Base-by-base conservation (phyloP, 2,797 vertebrate genomes). In the Natrix natrix region DNA sequence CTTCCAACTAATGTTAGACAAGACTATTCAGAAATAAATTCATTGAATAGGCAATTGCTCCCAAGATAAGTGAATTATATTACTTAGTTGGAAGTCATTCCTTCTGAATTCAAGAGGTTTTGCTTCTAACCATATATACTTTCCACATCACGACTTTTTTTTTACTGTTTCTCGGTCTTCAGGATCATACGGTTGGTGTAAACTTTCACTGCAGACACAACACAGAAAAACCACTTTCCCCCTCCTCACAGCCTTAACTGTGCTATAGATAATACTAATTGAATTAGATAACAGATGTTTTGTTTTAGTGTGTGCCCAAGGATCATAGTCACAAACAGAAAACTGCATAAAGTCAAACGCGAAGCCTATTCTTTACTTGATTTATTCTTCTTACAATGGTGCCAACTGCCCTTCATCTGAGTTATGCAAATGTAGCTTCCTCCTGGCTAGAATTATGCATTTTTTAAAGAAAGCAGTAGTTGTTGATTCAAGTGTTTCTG, bases 291-390 rank as follows among this genome's bases (percentile, higher is more conserved):
- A 5, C 0, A 88, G 16, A 0, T 20, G 2, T 89, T 89, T 92
- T 94, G 78, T 1, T 93, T 93, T 93, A 48, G 0, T 89, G 4
- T 89, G 0, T 87, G 8, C 0, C 89, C 4, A 66, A 10, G 37
- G 26, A 93, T 94, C 24, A 88, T 69, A 83, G 92, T 90, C 69
- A 24, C 8, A 91, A 24, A 83, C 0, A 69, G 61, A 93, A 95
- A 90, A 43, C 7, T 78, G 87, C 0, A 93, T 92, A 95, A 87
- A 89, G 61, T 60, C 60, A 90, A 94, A 37, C 54, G 7, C 0
- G 86, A 26, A 57, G 22, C 1, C 90, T 93, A 89, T 2, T 94
- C n/a, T 93, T 28, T 57, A 3, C 0, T 87, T 83, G 28, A 32
- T 43, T 94, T 78, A 91, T 92, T 32, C 20, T 5, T 93, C 89